A percentile compares a stretch with the other conserved stretches of the same genome.
Evolutionary conservation across 2,888 invertebrate species (phyloP).

Genomic region (Aphodius granarius): DNA sequence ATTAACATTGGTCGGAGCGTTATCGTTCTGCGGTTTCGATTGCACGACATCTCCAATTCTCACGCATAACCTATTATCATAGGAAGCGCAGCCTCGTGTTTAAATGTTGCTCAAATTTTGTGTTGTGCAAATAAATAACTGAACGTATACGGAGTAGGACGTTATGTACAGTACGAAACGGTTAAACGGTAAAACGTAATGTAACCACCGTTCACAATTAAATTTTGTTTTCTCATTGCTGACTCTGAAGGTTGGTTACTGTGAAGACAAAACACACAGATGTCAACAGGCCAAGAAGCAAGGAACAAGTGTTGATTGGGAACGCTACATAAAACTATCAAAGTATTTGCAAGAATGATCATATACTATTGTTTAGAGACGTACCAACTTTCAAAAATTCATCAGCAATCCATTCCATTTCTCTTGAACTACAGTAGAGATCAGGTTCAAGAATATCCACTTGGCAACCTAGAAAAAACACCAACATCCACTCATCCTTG

Average conservation of each 20-base stretch:
- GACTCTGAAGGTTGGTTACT: no score
- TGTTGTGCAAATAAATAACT: neutral
- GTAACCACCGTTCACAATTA: no score
- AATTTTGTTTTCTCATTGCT: no score
- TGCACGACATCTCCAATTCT: neutral
- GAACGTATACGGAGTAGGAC: neutral
- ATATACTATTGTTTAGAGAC: neutral
- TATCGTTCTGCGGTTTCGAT: neutral
- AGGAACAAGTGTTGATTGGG: no score
- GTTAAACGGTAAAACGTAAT: no score
- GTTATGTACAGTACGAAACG: neutral
- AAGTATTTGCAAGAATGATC: neutral
- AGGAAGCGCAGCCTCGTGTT: neutral
- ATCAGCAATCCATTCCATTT: conserved; percentile 43
- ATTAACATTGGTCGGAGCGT: neutral
- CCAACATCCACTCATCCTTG: neutral
- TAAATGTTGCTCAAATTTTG: neutral
- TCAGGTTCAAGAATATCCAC: conserved; percentile 47
- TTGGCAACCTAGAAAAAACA: conserved; percentile 36
- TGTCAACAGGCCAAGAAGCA: no score
- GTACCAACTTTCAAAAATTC: conserved; percentile 7
- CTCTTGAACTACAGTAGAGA: conserved; percentile 40
- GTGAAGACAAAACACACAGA: no score
- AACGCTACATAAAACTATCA: no score
- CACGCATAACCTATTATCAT: neutral